These are phyloP conservation scores for Acanthiza pusilla DNA, from an alignment of 2,797 vertebrate genomes.

Conservation along the genomic window DNA sequence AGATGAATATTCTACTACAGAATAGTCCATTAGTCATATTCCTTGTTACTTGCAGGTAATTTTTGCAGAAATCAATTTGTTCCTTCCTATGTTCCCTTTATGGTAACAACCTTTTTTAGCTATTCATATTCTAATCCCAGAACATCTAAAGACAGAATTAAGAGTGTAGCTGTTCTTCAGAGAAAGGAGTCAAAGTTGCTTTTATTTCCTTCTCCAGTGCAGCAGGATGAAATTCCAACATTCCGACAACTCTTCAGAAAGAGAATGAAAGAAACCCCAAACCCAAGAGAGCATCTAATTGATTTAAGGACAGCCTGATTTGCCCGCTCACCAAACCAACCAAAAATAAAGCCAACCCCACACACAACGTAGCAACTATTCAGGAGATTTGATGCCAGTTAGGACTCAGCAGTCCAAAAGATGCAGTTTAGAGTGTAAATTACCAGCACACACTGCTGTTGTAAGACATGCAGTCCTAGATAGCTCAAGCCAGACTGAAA, in stretches of 20 bases:
- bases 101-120: background rate
- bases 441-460: background rate
- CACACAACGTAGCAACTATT: fast-evolving
- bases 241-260: background rate
- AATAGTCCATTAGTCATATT: background rate
- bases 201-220: background rate
- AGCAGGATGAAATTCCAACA: background rate
- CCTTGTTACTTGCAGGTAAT: background rate
- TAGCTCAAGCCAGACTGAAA: background rate
- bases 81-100: background rate
- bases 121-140: too few species aligned
- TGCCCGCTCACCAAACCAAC: background rate
- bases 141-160: background rate
- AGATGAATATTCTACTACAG: background rate
- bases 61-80: background rate
- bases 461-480: background rate
- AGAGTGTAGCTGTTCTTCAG: background rate
- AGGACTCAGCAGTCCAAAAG: background rate
- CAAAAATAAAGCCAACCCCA: background rate
- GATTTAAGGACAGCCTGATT: fast-evolving
- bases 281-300: background rate
- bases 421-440: background rate
- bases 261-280: background rate
- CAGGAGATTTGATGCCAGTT: background rate
- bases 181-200: background rate